Evolutionary conservation across 2,888 invertebrate species (phyloP).

Genomic region (Nomada flava): DNA sequence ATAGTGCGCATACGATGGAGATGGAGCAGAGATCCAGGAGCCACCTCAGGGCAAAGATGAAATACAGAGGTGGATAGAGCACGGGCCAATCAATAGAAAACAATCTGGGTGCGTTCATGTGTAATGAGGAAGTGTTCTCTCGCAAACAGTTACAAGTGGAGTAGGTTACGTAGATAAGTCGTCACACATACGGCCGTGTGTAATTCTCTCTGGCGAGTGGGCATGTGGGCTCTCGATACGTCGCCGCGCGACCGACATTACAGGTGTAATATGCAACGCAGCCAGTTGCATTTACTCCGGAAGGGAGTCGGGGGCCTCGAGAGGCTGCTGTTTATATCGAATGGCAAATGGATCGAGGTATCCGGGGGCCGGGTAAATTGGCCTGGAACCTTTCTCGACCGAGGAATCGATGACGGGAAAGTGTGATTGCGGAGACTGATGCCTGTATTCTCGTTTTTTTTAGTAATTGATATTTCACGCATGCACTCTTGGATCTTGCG

Average conservation of each 20-base stretch:
- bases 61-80: constrained; percentile 18
- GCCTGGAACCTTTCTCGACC: neutral
- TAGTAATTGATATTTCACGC: neutral
- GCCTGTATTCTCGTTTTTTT: neutral
- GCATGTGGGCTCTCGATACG: constrained; percentile 61
- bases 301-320: neutral
- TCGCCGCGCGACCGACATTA: constrained; percentile 53
- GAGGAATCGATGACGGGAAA: neutral
- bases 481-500: too few relatives aligned
- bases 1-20: too few relatives aligned
- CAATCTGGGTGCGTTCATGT: constrained; percentile 63
- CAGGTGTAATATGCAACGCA: constrained; percentile 54
- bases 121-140: constrained; percentile 80
- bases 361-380: neutral
- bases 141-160: constrained; percentile 80
- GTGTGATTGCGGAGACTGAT: too few relatives aligned
- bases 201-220: constrained; percentile 65
- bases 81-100: constrained; percentile 61
- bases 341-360: constrained; percentile 26
- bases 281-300: constrained; percentile 33
- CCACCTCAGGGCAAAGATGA: constrained; percentile 37
- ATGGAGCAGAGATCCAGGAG: neutral
- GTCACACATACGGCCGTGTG: constrained; percentile 55
- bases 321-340: constrained; percentile 7
- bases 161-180: constrained; percentile 81